phyloP scores from a whole-genome alignment of 2,888 invertebrate species.

The Plagodis dolabraria region DNA sequence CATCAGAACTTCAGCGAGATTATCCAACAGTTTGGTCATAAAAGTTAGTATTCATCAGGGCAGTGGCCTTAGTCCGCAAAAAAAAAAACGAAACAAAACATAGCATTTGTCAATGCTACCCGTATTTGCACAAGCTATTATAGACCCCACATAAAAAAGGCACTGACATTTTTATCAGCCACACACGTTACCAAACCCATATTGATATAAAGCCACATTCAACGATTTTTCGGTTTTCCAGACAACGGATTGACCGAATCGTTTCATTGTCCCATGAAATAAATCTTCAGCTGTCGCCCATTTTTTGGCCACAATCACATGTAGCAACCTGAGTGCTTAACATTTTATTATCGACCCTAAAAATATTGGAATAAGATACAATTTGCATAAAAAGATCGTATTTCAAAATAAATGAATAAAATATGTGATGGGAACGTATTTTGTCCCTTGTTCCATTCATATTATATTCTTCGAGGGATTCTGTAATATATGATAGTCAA shows the following conservation, averaged over 20 bases:
- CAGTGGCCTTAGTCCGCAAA: no score
- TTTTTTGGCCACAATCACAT: conserved; percentile 41
- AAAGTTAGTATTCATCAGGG: no score
- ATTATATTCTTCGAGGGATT: conserved; percentile 8
- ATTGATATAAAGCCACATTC: conserved; percentile 36
- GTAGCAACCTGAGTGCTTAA: conserved; percentile 11
- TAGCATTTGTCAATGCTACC: no score
- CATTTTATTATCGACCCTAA: conserved; percentile 26
- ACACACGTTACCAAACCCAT: conserved; percentile 22
- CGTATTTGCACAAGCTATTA: conserved; percentile 11
- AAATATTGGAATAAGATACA: conserved; percentile 21
- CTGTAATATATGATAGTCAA: conserved; percentile 1
- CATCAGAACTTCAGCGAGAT: no score
- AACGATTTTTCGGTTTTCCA: conserved; percentile 29
- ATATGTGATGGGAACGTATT: conserved; percentile 21
- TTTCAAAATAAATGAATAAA: conserved; percentile 19
- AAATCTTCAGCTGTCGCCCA: conserved; percentile 43
- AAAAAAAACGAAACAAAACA: no score
- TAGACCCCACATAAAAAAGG: conserved; percentile 8
- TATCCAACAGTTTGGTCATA: no score
- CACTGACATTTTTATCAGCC: conserved; percentile 16
- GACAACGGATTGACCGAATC: conserved; percentile 36
- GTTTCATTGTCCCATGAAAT: conserved; percentile 41
- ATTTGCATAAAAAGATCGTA: conserved; percentile 10
- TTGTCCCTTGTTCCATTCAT: conserved; percentile 16